Percentiles rank a stretch among this genome's conserved stretches.
phyloP scores from a whole-genome alignment of 2,888 invertebrate genomes.

The Bibio marci region DNA sequence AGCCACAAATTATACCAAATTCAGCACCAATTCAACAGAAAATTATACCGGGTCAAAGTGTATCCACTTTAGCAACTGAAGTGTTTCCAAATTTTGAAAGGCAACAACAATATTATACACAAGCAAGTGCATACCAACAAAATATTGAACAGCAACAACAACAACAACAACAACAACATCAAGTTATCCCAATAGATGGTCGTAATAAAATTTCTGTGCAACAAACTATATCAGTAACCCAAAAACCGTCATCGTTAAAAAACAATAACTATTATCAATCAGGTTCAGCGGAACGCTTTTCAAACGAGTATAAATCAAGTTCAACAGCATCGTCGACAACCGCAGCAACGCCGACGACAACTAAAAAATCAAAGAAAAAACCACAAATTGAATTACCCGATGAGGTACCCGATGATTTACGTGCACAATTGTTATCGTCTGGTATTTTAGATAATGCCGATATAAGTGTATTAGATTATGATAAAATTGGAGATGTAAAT shows the following conservation, averaged over 20 bases:
- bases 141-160: conserved; percentile 10
- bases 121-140: conserved; percentile 2
- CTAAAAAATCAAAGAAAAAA: conserved; percentile 27
- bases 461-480: conserved; percentile 73
- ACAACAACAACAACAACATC: conserved; percentile 1
- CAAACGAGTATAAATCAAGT: conserved; percentile 5
- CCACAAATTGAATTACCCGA: conserved; percentile 52
- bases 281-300: conserved; percentile 9
- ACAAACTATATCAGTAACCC: conserved; percentile 2
- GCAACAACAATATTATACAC: conserved; percentile 5
- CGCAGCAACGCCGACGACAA: conserved; percentile 14
- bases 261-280: no score
- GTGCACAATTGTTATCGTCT: conserved; percentile 65
- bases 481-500: conserved; percentile 73
- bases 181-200: conserved; percentile 3
- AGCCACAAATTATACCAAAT: conserved; percentile 16
- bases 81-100: conserved; percentile 25
- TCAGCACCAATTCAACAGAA: conserved; percentile 15
- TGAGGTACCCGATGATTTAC: conserved; percentile 74
- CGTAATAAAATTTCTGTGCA: conserved; percentile 5
- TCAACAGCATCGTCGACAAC: conserved; percentile 16
- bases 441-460: conserved; percentile 78
- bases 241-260: background rate
- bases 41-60: conserved; percentile 15
- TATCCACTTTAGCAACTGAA: conserved; percentile 27